phyloP scores from a whole-genome alignment of 2,888 invertebrate genomes.

The Melinaea menophilus region DNA sequence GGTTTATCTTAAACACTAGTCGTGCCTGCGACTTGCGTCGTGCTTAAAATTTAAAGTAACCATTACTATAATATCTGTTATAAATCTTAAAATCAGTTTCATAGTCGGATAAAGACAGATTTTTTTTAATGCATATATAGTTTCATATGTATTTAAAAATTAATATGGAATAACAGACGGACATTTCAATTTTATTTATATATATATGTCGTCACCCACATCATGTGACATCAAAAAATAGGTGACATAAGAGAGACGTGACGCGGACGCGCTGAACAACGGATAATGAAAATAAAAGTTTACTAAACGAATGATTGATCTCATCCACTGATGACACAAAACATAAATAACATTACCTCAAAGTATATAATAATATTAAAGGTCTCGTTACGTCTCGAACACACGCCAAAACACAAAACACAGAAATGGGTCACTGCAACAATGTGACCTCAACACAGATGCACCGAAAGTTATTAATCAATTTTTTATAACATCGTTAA shows the following conservation, averaged over 20 bases:
- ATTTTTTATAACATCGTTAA: slow-evolving; percentile 71
- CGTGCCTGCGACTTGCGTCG: too few relatives aligned
- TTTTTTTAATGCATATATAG: too few relatives aligned
- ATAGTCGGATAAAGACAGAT: too few relatives aligned
- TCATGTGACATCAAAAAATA: slow-evolving; percentile 64
- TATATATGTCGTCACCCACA: slow-evolving; percentile 42
- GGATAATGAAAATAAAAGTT: slow-evolving; percentile 19
- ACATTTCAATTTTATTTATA: too few relatives aligned
- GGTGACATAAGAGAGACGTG: slow-evolving; percentile 31
- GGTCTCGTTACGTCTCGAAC: slow-evolving; percentile 64
- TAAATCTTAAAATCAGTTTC: too few relatives aligned
- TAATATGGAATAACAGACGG: too few relatives aligned
- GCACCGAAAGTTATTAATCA: slow-evolving; percentile 44
- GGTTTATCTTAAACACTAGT: slow-evolving; percentile 38
- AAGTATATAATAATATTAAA: slow-evolving; percentile 17
- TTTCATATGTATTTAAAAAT: too few relatives aligned
- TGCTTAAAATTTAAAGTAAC: too few relatives aligned
- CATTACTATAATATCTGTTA: too few relatives aligned
- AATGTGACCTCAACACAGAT: slow-evolving; percentile 61
- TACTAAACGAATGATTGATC: slow-evolving; percentile 30
- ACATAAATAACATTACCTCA: not conserved
- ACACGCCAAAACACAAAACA: slow-evolving; percentile 64
- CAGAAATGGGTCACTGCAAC: slow-evolving; percentile 70
- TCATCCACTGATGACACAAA: slow-evolving; percentile 13
- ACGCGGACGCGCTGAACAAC: slow-evolving; percentile 17